These are phyloP conservation scores for Rhagonycha fulva DNA, from an alignment of 2,888 invertebrate species.

Conservation along the genomic window DNA sequence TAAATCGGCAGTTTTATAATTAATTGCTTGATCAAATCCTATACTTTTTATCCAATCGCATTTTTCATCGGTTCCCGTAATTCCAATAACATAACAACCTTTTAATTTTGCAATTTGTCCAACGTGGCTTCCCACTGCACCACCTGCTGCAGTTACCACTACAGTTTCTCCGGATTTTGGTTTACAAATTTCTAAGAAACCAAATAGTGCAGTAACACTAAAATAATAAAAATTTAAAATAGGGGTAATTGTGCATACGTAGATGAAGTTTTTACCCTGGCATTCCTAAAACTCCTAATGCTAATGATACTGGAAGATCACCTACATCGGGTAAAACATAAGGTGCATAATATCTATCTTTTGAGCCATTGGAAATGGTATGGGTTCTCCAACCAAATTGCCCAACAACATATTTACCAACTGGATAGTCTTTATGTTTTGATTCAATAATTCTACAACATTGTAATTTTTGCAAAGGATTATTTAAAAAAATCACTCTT, in stretches of 20 bases:
- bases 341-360: constrained; percentile 60
- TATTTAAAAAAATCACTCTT: background rate
- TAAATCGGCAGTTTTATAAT: constrained; percentile 69
- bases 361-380: constrained; percentile 56
- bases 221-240: constrained; percentile 25
- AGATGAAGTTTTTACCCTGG: constrained; percentile 62
- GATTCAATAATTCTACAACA: constrained; percentile 68
- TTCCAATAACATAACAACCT: constrained; percentile 72
- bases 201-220: constrained; percentile 77
- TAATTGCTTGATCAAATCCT: constrained; percentile 70
- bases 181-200: constrained; percentile 69
- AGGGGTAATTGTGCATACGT: background rate
- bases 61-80: constrained; percentile 73
- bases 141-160: constrained; percentile 75
- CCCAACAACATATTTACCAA: constrained; percentile 66
- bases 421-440: constrained; percentile 66
- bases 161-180: constrained; percentile 75
- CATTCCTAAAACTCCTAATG: constrained; percentile 72
- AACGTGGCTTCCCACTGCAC: constrained; percentile 77
- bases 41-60: constrained; percentile 69
- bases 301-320: constrained; percentile 64
- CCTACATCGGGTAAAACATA: constrained; percentile 63
- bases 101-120: constrained; percentile 79
- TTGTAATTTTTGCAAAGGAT: background rate
- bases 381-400: constrained; percentile 72